These are phyloP conservation scores for Lycaena phlaeas DNA, from an alignment of 2,888 invertebrate species.

Conservation along the genomic window DNA sequence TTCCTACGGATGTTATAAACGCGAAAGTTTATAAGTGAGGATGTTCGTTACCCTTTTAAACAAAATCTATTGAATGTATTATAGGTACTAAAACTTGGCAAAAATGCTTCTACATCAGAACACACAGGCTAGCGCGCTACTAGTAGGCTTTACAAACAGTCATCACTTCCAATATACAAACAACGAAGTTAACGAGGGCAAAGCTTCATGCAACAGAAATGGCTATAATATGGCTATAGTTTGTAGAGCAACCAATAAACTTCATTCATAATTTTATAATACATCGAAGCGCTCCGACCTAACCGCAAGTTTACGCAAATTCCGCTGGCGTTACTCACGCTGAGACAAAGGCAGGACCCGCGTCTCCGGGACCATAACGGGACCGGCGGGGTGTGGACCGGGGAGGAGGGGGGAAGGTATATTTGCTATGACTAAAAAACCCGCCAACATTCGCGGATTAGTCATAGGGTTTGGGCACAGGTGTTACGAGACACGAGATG, in stretches of 20 bases:
- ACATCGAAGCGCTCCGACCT: neutral
- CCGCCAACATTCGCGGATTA: conserved; percentile 14
- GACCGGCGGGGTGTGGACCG: conserved; percentile 1
- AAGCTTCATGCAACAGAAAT: no score
- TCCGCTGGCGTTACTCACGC: conserved; percentile 27
- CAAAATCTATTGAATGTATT: no score
- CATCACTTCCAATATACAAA: no score
- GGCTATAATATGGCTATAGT: no score
- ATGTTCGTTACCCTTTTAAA: no score
- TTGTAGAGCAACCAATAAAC: neutral
- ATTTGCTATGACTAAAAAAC: conserved; percentile 17
- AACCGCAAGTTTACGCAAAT: conserved; percentile 16
- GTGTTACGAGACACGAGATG: neutral
- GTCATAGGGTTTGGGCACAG: conserved; percentile 11
- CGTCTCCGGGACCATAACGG: conserved; percentile 18
- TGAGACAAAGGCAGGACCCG: conserved; percentile 25
- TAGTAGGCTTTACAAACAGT: no score
- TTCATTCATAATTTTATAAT: neutral
- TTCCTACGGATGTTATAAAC: no score
- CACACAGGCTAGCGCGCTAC: no score
- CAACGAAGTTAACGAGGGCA: no score
- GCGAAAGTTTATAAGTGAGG: no score
- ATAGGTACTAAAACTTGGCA: no score
- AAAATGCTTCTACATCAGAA: no score
- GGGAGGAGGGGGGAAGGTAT: conserved; percentile 8